Conservation (phyloP, 2,888 invertebrate genomes). For the Entomobrya proxima region DNA sequence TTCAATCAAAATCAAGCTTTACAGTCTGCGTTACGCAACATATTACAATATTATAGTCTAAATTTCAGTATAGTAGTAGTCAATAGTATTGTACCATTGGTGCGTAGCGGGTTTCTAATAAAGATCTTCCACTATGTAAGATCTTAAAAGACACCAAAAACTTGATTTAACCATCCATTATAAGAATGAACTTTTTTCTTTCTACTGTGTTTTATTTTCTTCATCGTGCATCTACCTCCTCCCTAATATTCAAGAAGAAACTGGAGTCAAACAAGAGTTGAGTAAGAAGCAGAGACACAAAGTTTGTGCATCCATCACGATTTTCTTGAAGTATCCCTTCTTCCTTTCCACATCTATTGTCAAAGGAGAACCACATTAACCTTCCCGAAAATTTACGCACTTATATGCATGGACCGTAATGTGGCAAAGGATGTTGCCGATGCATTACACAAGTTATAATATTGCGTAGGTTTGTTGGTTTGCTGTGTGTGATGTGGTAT, state of each 20-base stretch:
- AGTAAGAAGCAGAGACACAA: constrained; percentile 30
- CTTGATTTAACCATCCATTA: constrained; percentile 28
- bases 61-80: too few species aligned
- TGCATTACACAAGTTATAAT: not conserved
- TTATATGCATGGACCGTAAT: too few species aligned
- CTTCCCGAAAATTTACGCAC: not conserved
- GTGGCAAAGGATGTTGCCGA: not conserved
- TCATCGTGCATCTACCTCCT: not conserved
- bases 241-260: not conserved
- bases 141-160: not conserved
- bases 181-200: constrained; percentile 52
- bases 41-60: too few species aligned
- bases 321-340: constrained; percentile 29
- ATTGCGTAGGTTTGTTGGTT: not conserved
- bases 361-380: constrained; percentile 28
- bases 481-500: constrained; percentile 8
- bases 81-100: too few species aligned
- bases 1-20: too few species aligned
- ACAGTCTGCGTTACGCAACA: too few species aligned
- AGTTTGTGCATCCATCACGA: constrained; percentile 50
- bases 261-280: not conserved
- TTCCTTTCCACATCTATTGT: constrained; percentile 29
- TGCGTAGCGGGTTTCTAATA: too few species aligned
- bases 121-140: too few species aligned
- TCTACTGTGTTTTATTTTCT: not conserved